Conservation (phyloP, 1,140 invertebrate genomes). For the Drosophila kepulauana region DNA sequence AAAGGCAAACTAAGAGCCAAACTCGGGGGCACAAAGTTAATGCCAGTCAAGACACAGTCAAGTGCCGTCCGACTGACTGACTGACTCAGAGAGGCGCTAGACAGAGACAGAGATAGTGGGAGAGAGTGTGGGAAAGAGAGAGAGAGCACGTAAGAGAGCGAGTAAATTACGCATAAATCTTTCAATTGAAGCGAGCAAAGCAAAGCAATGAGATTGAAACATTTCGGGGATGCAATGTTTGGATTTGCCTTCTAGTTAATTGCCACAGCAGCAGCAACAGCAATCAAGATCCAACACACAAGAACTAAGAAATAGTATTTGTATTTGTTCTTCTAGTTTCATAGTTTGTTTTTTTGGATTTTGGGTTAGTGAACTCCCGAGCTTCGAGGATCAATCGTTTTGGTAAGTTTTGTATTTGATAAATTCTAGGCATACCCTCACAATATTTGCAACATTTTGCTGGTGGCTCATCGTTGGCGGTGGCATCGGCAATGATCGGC, state of each 20-base stretch:
- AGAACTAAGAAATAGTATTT: constrained; percentile 29
- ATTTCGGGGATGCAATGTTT: constrained; percentile 55
- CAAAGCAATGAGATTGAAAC: constrained; percentile 23
- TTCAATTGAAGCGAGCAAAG: constrained; percentile 59
- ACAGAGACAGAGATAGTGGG: not conserved
- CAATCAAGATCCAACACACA: constrained; percentile 11
- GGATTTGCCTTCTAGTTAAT: constrained; percentile 73
- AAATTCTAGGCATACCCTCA: constrained; percentile 84
- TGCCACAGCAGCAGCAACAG: constrained; percentile 43
- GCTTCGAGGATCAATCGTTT: not conserved
- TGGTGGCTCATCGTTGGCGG: constrained; percentile 83
- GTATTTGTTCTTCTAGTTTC: not conserved
- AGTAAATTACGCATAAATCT: constrained; percentile 77
- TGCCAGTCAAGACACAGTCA: constrained; percentile 72
- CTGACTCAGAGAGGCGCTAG: constrained; percentile 5
- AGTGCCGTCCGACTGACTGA: constrained; percentile 47
- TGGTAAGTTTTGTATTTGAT: constrained; percentile 17
- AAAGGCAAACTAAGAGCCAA: constrained; percentile 45
- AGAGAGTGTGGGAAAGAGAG: constrained; percentile 10
- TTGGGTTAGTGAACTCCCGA: constrained; percentile 73
- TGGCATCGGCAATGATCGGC: constrained; percentile 84
- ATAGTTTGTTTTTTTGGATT: no score
- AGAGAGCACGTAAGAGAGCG: constrained; percentile 2
- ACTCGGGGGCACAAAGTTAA: constrained; percentile 67
- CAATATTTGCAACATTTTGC: constrained; percentile 85